A percentile compares a stretch with the other conserved stretches of the same genome.
Evolutionary conservation across 1,140 invertebrate genomes (phyloP).

Genomic region (Drosophila busckii): DNA sequence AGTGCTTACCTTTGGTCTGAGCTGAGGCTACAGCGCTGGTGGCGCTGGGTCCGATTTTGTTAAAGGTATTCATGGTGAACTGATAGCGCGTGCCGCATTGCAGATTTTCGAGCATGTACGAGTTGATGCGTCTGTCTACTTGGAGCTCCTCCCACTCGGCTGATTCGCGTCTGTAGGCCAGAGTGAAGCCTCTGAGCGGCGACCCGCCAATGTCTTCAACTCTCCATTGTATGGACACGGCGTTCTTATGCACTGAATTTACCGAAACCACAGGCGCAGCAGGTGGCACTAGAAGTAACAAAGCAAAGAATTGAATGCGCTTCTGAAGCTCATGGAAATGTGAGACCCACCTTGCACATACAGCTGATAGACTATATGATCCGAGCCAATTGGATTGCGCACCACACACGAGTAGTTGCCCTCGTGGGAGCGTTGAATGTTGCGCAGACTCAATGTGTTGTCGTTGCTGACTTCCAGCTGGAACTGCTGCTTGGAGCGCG

Average conservation of each 20-base stretch:
- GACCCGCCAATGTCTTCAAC: constrained; percentile 83
- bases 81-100: constrained; percentile 87
- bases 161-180: constrained; percentile 83
- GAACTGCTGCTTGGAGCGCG: constrained; percentile 47
- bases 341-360: constrained; percentile 80
- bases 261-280: constrained; percentile 84
- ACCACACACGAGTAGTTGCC: constrained; percentile 84
- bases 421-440: constrained; percentile 81
- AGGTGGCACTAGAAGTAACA: constrained; percentile 81
- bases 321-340: neutral
- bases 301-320: neutral
- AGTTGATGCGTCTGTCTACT: constrained; percentile 82
- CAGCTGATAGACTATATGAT: constrained; percentile 82
- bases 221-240: constrained; percentile 85
- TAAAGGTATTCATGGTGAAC: constrained; percentile 84
- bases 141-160: constrained; percentile 83
- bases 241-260: constrained; percentile 83
- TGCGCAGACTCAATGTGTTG: constrained; percentile 82
- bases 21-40: constrained; percentile 82
- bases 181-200: constrained; percentile 83
- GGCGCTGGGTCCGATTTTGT: constrained; percentile 85
- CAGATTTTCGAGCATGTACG: constrained; percentile 83
- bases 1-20: constrained; percentile 80
- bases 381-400: constrained; percentile 82
- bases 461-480: constrained; percentile 80